A percentile compares a stretch with the other conserved stretches of the same genome.
These are phyloP conservation scores for Phylloscopus whistleri DNA, from an alignment of 2,113 vertebrate genomes.

Conservation along the genomic window DNA sequence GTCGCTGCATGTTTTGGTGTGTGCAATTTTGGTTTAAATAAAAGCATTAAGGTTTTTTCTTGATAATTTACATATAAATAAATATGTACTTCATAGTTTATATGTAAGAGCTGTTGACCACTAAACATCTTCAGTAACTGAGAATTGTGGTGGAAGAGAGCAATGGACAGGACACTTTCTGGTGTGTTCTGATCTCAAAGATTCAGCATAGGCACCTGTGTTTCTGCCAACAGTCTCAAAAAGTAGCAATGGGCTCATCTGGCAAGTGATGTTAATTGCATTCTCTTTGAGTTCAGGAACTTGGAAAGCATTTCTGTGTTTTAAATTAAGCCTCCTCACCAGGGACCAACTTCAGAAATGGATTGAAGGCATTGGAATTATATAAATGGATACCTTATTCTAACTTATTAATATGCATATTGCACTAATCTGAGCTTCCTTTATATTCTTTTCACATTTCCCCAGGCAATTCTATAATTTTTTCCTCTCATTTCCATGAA, in stretches of 20 bases:
- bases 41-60: not conserved
- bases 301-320: not conserved
- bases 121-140: not conserved
- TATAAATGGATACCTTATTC: slow-evolving; percentile 28
- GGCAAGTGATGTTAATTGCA: not conserved
- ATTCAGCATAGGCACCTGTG: not conserved
- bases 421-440: not conserved
- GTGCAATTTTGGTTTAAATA: not conserved
- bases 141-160: not conserved
- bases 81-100: not conserved
- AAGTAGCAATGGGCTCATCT: not conserved
- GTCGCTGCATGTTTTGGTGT: not conserved
- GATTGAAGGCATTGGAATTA: not conserved
- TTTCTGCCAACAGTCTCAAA: not conserved
- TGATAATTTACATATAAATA: not conserved
- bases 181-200: not conserved
- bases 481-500: not conserved
- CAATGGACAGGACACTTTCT: not conserved
- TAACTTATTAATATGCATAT: slow-evolving; percentile 24
- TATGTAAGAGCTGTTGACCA: not conserved
- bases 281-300: slow-evolving; percentile 6
- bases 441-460: slow-evolving; percentile 18
- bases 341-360: slow-evolving; percentile 20
- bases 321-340: slow-evolving; percentile 35
- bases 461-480: not conserved